These are phyloP conservation scores for Drosophila nikananu DNA, from an alignment of 1,140 invertebrate species.

Conservation along the genomic window DNA sequence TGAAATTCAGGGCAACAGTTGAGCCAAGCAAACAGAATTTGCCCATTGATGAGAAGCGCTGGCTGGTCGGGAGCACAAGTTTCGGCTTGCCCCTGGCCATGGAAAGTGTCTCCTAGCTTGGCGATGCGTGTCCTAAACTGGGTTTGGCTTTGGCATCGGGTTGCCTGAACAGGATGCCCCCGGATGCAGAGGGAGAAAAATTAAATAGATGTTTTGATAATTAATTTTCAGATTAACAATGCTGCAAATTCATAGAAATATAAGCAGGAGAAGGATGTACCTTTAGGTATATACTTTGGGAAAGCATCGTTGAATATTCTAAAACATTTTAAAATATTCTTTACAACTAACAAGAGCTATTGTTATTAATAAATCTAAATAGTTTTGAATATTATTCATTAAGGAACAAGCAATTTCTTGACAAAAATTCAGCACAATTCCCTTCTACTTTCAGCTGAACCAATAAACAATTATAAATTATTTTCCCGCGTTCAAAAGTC, in stretches of 20 bases:
- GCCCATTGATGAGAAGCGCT: slow-evolving; percentile 40
- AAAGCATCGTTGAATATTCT: too few relatives aligned
- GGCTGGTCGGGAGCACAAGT: slow-evolving; percentile 24
- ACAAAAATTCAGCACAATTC: not conserved
- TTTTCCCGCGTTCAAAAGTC: not conserved
- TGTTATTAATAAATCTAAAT: not conserved
- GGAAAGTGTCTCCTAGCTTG: slow-evolving; percentile 45
- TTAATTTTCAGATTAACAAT: not conserved
- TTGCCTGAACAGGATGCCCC: not conserved
- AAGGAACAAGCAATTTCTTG: not conserved
- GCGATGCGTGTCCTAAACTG: slow-evolving; percentile 43
- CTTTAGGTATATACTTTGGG: not conserved
- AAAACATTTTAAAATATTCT: not conserved
- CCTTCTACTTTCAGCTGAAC: not conserved
- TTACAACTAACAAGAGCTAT: not conserved
- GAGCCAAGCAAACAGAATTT: slow-evolving; percentile 52
- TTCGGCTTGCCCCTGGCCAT: slow-evolving; percentile 39
- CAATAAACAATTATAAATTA: not conserved
- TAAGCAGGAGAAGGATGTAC: not conserved
- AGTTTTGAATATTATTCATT: not conserved
- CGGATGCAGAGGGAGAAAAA: not conserved
- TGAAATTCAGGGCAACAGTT: slow-evolving; percentile 55
- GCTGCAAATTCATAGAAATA: not conserved
- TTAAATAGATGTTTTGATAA: not conserved
- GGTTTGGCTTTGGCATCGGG: slow-evolving; percentile 29